Conservation (phyloP, 1,140 invertebrate species). For the Camponotus floridanus region DNA sequence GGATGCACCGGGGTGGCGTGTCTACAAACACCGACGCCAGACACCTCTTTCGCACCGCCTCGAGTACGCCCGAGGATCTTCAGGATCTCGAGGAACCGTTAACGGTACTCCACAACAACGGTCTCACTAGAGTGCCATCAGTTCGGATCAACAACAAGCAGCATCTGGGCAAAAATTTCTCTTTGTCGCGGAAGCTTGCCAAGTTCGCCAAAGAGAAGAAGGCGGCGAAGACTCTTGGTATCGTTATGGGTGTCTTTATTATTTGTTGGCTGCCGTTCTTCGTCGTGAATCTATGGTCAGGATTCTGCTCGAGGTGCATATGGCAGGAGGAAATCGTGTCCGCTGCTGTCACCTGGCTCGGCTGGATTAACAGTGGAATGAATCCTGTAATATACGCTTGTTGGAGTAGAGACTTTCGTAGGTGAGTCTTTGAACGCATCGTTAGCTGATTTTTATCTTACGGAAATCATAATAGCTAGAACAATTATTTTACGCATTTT, state of each 20-base stretch:
- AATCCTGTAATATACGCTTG: constrained; percentile 99
- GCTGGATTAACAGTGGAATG: constrained; percentile 99
- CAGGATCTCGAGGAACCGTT: constrained; percentile 90
- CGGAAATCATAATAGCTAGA: background rate
- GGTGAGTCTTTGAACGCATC: constrained; percentile 87
- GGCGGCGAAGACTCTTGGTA: constrained; percentile 97
- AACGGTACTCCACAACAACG: constrained; percentile 91
- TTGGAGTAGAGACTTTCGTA: constrained; percentile 98
- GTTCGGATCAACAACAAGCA: constrained; percentile 83
- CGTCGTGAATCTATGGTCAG: constrained; percentile 97
- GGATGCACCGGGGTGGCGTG: constrained; percentile 95
- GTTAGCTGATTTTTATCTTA: background rate
- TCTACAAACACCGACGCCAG: constrained; percentile 82
- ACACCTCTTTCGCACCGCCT: constrained; percentile 87
- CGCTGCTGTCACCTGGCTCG: constrained; percentile 98
- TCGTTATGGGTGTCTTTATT: constrained; percentile 99
- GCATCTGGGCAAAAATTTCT: constrained; percentile 93
- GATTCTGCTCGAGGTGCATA: constrained; percentile 95
- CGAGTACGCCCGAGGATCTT: constrained; percentile 89
- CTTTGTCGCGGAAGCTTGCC: constrained; percentile 94
- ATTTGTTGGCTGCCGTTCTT: constrained; percentile 99
- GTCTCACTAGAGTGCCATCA: constrained; percentile 88
- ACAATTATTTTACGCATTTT: background rate
- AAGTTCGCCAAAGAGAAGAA: constrained; percentile 98
- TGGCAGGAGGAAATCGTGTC: constrained; percentile 96